Conservation (phyloP, 2,888 invertebrate species). For the Enchytraeus crypticus region DNA sequence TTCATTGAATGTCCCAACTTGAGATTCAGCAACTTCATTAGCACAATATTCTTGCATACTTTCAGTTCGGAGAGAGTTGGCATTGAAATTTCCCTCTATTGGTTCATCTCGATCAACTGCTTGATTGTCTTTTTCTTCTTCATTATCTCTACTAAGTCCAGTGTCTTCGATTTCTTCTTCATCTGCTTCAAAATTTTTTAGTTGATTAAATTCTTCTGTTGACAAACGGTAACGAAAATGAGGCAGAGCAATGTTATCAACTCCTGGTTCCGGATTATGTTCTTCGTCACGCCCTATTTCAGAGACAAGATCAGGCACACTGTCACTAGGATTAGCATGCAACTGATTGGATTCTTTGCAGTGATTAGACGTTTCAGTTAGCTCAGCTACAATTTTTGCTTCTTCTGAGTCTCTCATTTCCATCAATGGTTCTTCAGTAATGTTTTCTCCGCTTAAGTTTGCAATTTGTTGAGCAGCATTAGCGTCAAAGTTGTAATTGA, state of each 20-base stretch:
- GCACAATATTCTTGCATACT: no score
- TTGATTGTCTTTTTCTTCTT: not conserved
- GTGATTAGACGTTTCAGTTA: not conserved
- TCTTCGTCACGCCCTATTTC: not conserved
- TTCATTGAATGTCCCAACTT: no score
- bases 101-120: not conserved
- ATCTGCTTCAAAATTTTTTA: not conserved
- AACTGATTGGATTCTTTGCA: no score
- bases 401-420: not conserved
- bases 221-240: no score
- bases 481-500: no score
- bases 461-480: no score
- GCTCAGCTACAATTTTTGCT: not conserved
- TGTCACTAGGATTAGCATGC: not conserved
- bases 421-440: not conserved
- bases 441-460: not conserved
- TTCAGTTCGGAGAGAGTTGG: no score
- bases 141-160: not conserved
- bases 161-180: not conserved
- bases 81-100: no score
- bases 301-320: not conserved
- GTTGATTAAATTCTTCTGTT: no score
- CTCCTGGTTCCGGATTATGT: not conserved
- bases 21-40: no score
- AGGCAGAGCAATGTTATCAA: conserved; percentile 1